These are phyloP conservation scores for Semotilus atromaculatus DNA, from an alignment of 2,797 vertebrate species.

Conservation along the genomic window DNA sequence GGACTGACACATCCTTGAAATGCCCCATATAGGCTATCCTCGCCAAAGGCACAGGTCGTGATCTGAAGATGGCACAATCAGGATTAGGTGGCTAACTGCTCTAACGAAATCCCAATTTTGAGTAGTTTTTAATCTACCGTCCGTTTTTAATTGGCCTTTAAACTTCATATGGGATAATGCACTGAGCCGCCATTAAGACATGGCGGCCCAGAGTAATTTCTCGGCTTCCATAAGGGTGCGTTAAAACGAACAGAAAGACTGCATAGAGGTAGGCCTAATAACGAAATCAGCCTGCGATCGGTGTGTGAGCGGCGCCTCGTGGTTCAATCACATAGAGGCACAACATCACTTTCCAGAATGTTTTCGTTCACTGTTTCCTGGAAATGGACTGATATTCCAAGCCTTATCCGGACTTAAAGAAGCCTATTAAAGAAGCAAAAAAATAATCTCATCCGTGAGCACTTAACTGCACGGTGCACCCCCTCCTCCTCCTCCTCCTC, in stretches of 20 bases:
- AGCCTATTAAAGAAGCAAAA: neutral
- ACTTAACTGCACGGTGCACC: too few relatives aligned
- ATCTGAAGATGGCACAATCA: neutral
- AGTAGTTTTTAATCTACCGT: neutral
- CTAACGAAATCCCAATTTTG: neutral
- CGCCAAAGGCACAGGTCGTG: neutral
- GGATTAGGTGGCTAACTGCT: neutral
- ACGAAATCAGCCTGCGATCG: neutral
- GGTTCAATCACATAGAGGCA: neutral
- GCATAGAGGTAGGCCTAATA: neutral
- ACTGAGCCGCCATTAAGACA: neutral
- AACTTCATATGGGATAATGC: neutral
- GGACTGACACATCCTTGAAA: neutral
- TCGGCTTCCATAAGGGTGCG: neutral
- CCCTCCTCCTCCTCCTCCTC: too few relatives aligned
- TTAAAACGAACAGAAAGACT: neutral
- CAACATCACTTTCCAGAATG: neutral
- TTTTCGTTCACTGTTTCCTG: neutral
- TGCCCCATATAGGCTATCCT: neutral
- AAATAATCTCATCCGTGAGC: neutral
- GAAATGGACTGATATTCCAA: neutral
- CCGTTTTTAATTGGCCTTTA: neutral
- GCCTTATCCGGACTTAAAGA: neutral
- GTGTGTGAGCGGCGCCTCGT: slow-evolving; percentile 13
- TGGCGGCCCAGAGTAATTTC: neutral